These are phyloP conservation scores for Peromyscus melanophrys DNA, from an alignment of 2,797 vertebrate species.

Conservation along the genomic window DNA sequence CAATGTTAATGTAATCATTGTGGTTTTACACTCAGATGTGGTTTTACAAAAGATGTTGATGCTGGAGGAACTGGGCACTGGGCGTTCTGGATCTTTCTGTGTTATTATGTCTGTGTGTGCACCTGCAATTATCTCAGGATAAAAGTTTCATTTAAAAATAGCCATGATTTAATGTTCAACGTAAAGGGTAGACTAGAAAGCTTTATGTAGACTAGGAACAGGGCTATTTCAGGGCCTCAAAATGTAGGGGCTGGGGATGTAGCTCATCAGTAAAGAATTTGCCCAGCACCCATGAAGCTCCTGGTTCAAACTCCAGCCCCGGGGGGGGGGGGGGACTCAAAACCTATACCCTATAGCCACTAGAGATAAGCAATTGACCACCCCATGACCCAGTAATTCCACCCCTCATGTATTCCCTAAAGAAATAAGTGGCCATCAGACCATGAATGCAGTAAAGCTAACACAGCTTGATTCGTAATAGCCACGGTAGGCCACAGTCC, in stretches of 20 bases:
- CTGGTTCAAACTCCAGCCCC: neutral
- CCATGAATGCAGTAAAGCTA: neutral
- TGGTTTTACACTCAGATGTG: neutral
- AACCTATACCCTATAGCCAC: neutral
- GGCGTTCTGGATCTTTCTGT: no score
- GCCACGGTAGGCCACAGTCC: neutral
- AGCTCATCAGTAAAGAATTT: neutral
- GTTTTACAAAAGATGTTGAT: neutral
- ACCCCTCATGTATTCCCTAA: neutral
- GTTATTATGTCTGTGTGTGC: neutral
- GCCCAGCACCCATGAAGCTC: neutral
- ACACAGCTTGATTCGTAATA: no score
- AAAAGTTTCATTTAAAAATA: neutral
- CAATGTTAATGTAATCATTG: no score
- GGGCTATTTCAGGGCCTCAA: neutral
- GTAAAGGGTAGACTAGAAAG: neutral
- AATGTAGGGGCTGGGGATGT: neutral
- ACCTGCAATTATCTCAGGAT: neutral
- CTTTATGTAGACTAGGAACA: neutral
- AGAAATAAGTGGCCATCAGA: neutral
- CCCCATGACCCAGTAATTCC: neutral
- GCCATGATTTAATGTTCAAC: neutral
- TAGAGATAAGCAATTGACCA: neutral
- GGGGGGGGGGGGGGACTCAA: no score
- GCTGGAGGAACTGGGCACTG: fast-evolving